Conservation (phyloP, 2,797 vertebrate genomes). For the Basileuterus tristriatus region DNA sequence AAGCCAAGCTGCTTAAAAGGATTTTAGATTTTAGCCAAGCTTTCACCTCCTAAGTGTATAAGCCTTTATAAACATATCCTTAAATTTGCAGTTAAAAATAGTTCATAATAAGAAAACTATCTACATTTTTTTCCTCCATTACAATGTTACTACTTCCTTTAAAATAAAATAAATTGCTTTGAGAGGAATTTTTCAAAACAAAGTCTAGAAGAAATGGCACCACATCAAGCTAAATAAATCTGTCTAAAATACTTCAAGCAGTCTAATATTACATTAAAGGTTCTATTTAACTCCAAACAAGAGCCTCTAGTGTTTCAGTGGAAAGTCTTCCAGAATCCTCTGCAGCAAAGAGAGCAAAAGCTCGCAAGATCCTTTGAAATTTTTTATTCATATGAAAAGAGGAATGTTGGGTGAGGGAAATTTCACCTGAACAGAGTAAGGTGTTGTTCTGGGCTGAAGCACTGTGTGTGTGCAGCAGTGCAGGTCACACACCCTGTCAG, state of each 20-base stretch:
- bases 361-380: not conserved
- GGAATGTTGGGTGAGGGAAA: not conserved
- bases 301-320: not conserved
- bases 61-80: slow-evolving; percentile 21
- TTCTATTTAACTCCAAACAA: not conserved
- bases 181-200: not conserved
- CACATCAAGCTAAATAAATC: not conserved
- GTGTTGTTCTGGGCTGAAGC: not conserved
- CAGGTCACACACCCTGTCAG: accelerated
- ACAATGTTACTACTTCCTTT: not conserved
- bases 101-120: slow-evolving; percentile 1
- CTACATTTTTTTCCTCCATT: not conserved
- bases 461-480: accelerated
- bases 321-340: not conserved
- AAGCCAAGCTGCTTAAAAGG: slow-evolving; percentile 40
- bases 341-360: not conserved
- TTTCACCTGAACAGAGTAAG: not conserved
- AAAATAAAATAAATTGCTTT: not conserved
- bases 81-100: slow-evolving; percentile 10
- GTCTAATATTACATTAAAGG: not conserved
- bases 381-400: not conserved
- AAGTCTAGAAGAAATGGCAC: not conserved
- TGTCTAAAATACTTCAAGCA: not conserved
- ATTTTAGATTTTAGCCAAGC: slow-evolving; percentile 48
- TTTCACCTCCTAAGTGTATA: slow-evolving; percentile 20